Evolutionary conservation across 2,888 invertebrate species (phyloP), one percentile per base, ranked within the genome.

Genomic region (Nebria brevicollis): DNA sequence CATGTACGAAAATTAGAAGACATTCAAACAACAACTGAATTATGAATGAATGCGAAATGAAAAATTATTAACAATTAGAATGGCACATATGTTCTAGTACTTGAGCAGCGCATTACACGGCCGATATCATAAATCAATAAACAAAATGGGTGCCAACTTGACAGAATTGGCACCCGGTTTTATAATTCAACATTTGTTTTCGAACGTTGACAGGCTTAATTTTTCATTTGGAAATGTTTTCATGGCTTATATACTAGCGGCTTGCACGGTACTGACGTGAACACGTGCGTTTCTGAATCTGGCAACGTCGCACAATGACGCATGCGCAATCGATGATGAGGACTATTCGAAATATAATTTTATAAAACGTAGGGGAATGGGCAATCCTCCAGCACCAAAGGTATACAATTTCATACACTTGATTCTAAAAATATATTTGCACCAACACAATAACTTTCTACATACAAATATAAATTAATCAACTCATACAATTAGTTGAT

Each of bases 61-160:
- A 81, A 77, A 77, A 81, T 81, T 81, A 77, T 77, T 72, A 77
- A 77, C 66, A 81, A 81, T 81, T 81, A 80, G 75, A 75, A 80
- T n/a, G 65, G 75, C 75, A 75, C 75, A 65, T 75, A 70, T 70
- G 54, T 54, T 54, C 54, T 54, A 54, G 54, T 54, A 75, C 34
- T 43, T 72, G 64, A 54, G 75, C 81, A 81, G 66, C 72, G 77
- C 77, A 77, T 81, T 77, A 77, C 81, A 81, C 72, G 81, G 66
- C 72, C 72, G 26, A 81, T 81, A 81, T 77, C 65, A 81, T 81
- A 81, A 77, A 81, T 81, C 81, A 81, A 81, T 81, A 81, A 76
- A 81, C 77, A 81, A 81, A 54, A 77, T 77, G 73, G 66, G 81
- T 81, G 81, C 81, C 81, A 81, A 81, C 72, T 77, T 77, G 72